A percentile compares a stretch with the other conserved stretches of the same genome.
These are phyloP conservation scores for Momotus momota DNA, from an alignment of 2,797 vertebrate species.

Conservation along the genomic window DNA sequence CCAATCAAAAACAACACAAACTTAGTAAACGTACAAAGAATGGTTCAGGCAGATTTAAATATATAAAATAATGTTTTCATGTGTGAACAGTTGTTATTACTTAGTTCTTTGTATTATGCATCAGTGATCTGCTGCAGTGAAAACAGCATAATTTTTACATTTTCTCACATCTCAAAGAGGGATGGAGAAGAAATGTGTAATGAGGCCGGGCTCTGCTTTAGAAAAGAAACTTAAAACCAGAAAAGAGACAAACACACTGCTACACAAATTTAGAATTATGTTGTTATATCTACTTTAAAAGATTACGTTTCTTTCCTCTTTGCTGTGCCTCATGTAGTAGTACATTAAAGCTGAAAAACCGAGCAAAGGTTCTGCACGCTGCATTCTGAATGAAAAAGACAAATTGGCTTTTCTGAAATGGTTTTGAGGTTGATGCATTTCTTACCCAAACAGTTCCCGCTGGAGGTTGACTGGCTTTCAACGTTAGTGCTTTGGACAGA, in stretches of 20 bases:
- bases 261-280: neutral
- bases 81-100: neutral
- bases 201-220: neutral
- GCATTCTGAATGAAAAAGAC: neutral
- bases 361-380: neutral
- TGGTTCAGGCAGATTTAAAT: neutral
- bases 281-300: neutral
- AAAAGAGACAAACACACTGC: neutral
- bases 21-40: neutral
- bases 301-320: neutral
- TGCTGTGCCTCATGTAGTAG: neutral
- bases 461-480: conserved; percentile 6
- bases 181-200: neutral
- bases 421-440: conserved; percentile 12
- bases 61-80: neutral
- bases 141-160: neutral
- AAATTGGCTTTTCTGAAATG: conserved; percentile 7
- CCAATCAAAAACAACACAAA: neutral
- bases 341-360: neutral
- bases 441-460: neutral
- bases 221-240: neutral
- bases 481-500: neutral
- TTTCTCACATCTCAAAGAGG: neutral
- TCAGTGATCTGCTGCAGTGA: neutral
- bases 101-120: neutral